phyloP scores from a whole-genome alignment of 2,888 invertebrate species.

The Falcaria lacertinaria region DNA sequence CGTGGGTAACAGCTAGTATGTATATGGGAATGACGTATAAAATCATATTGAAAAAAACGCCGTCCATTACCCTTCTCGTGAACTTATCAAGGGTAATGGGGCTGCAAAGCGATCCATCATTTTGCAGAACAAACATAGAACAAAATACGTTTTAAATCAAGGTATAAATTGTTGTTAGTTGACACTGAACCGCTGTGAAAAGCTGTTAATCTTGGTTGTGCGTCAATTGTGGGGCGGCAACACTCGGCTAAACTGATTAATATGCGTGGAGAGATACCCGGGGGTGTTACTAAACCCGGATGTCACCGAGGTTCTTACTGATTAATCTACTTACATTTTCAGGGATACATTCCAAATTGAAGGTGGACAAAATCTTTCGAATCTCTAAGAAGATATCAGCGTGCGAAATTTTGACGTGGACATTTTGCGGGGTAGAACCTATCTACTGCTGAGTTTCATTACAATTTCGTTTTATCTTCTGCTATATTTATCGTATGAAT shows the following conservation, averaged over 20 bases:
- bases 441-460: no score
- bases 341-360: no score
- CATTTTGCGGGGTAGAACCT: no score
- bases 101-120: not conserved
- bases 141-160: not conserved
- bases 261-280: not conserved
- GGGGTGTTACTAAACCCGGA: not conserved
- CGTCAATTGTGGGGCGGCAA: not conserved
- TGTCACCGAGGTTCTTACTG: not conserved
- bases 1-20: no score
- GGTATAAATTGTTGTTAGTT: not conserved
- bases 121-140: not conserved
- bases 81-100: not conserved
- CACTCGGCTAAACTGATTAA: not conserved
- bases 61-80: not conserved
- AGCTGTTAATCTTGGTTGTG: slow-evolving; percentile 1
- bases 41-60: not conserved
- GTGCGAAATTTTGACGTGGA: no score
- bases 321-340: no score
- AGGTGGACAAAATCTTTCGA: no score
- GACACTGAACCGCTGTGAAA: not conserved
- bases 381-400: no score
- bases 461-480: no score
- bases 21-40: no score
- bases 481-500: no score